Percentiles rank a stretch among this genome's conserved stretches.
Evolutionary conservation across 1,140 invertebrate genomes (phyloP).

Genomic region (Physella acuta): DNA sequence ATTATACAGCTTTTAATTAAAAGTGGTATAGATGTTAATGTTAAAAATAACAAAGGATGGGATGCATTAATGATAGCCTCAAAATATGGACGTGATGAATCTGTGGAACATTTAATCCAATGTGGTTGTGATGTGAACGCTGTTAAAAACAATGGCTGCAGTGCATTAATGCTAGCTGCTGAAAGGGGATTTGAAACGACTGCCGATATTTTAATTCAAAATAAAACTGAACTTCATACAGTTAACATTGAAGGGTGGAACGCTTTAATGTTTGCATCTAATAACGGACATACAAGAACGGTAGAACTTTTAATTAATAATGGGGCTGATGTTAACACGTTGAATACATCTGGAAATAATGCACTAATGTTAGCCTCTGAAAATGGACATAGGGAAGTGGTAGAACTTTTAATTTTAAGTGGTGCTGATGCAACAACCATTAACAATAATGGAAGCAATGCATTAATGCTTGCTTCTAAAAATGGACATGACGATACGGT

Average conservation of each 20-base stretch:
- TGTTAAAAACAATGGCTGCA: neutral
- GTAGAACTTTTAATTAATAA: neutral
- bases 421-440: neutral
- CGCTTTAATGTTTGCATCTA: neutral
- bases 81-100: neutral
- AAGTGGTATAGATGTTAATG: neutral
- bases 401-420: neutral
- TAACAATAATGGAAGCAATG: neutral
- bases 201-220: neutral
- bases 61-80: neutral
- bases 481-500: neutral
- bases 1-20: neutral
- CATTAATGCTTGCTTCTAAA: no score
- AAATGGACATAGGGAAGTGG: no score
- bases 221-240: neutral
- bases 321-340: neutral
- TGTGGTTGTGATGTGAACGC: neutral
- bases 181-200: neutral
- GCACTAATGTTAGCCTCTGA: no score
- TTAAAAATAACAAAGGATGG: neutral
- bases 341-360: neutral
- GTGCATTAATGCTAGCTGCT: neutral
- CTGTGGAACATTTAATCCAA: neutral
- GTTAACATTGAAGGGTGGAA: neutral
- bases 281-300: neutral